Base-by-base conservation (phyloP, 2,113 vertebrate genomes). In the Bucco capensis region DNA sequence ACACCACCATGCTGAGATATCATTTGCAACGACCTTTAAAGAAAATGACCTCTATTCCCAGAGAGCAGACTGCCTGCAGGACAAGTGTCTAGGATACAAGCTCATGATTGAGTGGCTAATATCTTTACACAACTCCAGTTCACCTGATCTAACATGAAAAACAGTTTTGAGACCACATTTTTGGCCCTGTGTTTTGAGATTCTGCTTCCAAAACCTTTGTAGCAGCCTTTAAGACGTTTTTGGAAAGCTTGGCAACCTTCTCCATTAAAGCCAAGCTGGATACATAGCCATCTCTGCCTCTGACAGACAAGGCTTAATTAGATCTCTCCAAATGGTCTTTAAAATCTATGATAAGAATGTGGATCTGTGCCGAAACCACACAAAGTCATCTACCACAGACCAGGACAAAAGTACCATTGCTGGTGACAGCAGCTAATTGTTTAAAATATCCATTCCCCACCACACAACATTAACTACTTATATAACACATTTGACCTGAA, bases 21-120 rank as follows among this genome's bases (percentile, higher is more conserved):
- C 62, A 87, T 72, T 85, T 93, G 54, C 58, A 84, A 76, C 0
- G 11, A 90, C 86, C 92, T 90, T 90, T 83, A 82, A 82, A 93
- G 88, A 79, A 91, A 92, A 87, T 58, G 77, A 95, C 70, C 86
- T 30, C 58, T 72, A 50, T 50, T 93, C 62, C 67, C 84, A 83
- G 50, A 89, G 54, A 76, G 87, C 87, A 86, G 74, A 30, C 62
- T 73, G 92, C 74, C 90, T 2, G 15, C 58, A 87, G 92, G 88
- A 76, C 81, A 82, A 83, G 54, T 37, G 67, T 87, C 74, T 53
- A 23, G 60, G 76, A 75, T 47, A 95, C 4, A 2, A 92, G 61
- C 47, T 81, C 73, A 75, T 79, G 80, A 92, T 2, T 79, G 88
- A 93, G 66, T 61, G 42, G 57, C 50, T 84, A 79, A 47, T 82